A percentile compares a stretch with the other conserved stretches of the same genome.
phyloP scores from a whole-genome alignment of 2,888 invertebrate species.

The Andricus quercusramuli region DNA sequence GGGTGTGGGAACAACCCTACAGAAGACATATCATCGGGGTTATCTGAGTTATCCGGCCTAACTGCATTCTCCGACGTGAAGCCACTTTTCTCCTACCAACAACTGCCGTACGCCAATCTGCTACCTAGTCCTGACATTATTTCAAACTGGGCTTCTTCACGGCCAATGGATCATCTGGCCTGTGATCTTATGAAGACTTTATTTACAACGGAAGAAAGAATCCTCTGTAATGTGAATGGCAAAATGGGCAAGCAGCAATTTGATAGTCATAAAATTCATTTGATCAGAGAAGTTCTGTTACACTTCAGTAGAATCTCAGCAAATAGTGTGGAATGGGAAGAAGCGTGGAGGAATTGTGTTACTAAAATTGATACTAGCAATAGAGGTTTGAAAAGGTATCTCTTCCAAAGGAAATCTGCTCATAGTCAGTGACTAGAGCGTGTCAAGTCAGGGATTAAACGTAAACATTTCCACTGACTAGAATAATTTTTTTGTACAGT shows the following conservation, averaged over 20 bases:
- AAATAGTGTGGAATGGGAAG: slow-evolving; percentile 77
- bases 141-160: slow-evolving; percentile 77
- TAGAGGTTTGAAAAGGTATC: slow-evolving; percentile 78
- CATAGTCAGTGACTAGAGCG: slow-evolving; percentile 76
- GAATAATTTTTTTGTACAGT: slow-evolving; percentile 59
- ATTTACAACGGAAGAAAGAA: slow-evolving; percentile 78
- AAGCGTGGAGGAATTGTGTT: slow-evolving; percentile 79
- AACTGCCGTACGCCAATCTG: slow-evolving; percentile 77
- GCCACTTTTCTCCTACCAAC: slow-evolving; percentile 77
- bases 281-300: slow-evolving; percentile 77
- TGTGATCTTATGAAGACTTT: slow-evolving; percentile 79
- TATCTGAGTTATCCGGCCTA: slow-evolving; percentile 71
- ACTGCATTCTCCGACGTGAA: slow-evolving; percentile 72
- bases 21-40: slow-evolving; percentile 72
- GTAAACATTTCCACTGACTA: slow-evolving; percentile 75
- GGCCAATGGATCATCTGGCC: slow-evolving; percentile 78
- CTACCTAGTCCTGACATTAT: slow-evolving; percentile 77
- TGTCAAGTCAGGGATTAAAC: slow-evolving; percentile 74
- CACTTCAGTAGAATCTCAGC: slow-evolving; percentile 77
- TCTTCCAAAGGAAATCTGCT: slow-evolving; percentile 75
- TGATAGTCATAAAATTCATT: slow-evolving; percentile 78
- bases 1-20: slow-evolving; percentile 72
- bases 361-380: slow-evolving; percentile 79
- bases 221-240: slow-evolving; percentile 79
- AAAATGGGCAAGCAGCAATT: slow-evolving; percentile 79